phyloP scores from a whole-genome alignment of 1,140 invertebrate species.

The Pseudachorutes palmiensis region DNA sequence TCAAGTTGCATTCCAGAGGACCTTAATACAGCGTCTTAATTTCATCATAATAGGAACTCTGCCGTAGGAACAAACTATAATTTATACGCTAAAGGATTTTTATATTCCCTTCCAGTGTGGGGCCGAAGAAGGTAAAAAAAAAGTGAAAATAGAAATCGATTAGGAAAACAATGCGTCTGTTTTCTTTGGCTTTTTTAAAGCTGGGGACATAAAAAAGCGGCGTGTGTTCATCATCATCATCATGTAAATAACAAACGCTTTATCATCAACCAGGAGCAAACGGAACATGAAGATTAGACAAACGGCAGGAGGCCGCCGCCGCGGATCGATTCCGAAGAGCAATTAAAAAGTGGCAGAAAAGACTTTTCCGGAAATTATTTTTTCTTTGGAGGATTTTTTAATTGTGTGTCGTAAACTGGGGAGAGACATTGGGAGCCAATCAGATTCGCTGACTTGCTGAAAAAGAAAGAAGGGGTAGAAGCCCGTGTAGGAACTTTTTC shows the following conservation, averaged over 20 bases:
- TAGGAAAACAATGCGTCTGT: neutral
- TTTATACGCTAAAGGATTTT: too few species aligned
- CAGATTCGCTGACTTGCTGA: neutral
- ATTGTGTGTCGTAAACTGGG: neutral
- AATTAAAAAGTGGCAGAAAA: neutral
- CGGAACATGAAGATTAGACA: neutral
- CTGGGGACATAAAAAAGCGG: neutral
- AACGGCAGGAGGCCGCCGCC: neutral
- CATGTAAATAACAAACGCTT: neutral
- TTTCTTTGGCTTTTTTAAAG: neutral
- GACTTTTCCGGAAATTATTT: neutral
- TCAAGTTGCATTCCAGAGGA: too few species aligned
- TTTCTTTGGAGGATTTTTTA: neutral
- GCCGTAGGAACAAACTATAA: too few species aligned
- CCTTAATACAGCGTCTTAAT: too few species aligned
- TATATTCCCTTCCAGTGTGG: too few species aligned
- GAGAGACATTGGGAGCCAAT: neutral
- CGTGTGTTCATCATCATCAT: too few species aligned
- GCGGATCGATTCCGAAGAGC: neutral
- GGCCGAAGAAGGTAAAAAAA: too few species aligned
- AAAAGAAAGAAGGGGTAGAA: neutral
- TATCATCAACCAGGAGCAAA: neutral
- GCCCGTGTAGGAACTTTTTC: neutral
- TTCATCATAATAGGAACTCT: too few species aligned
- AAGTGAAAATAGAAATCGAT: neutral